These are phyloP conservation scores for Mycalesis mineus DNA, from an alignment of 2,888 invertebrate species.

Conservation along the genomic window DNA sequence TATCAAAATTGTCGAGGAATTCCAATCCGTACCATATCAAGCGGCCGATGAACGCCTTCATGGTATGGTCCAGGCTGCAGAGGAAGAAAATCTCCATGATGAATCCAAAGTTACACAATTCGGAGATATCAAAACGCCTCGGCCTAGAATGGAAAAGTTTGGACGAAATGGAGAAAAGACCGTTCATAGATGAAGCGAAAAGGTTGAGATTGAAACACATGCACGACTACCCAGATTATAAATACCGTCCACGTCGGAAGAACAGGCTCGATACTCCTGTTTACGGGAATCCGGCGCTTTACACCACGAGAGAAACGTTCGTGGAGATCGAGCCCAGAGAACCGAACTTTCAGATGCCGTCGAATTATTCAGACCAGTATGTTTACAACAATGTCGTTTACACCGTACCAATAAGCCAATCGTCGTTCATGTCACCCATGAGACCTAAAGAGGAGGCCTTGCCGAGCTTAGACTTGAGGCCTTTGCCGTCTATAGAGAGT, in stretches of 20 bases:
- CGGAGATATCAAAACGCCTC: conserved; percentile 88
- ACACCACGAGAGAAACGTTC: conserved; percentile 54
- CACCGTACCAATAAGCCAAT: conserved; percentile 57
- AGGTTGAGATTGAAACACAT: conserved; percentile 84
- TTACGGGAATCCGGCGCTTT: conserved; percentile 51
- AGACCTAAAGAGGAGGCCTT: conserved; percentile 60
- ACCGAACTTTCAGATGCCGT: conserved; percentile 51
- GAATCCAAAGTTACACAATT: conserved; percentile 88
- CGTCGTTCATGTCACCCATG: conserved; percentile 53
- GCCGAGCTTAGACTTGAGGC: conserved; percentile 58
- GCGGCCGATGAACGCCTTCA: conserved; percentile 98
- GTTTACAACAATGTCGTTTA: conserved; percentile 72
- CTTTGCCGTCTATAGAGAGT: conserved; percentile 70
- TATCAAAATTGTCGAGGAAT: conserved; percentile 74
- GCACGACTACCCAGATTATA: conserved; percentile 85
- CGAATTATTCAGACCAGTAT: conserved; percentile 61
- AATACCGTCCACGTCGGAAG: conserved; percentile 82
- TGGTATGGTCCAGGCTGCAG: conserved; percentile 97
- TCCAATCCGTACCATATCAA: conserved; percentile 86
- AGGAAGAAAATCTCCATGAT: conserved; percentile 89
- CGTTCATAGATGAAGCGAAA: conserved; percentile 94
- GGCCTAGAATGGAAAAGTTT: conserved; percentile 92
- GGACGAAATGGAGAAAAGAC: conserved; percentile 87
- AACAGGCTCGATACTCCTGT: conserved; percentile 69
- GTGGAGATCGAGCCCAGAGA: conserved; percentile 63